Base-by-base conservation (phyloP, 2,797 vertebrate genomes). In the Hypotaenidia okinawae region DNA sequence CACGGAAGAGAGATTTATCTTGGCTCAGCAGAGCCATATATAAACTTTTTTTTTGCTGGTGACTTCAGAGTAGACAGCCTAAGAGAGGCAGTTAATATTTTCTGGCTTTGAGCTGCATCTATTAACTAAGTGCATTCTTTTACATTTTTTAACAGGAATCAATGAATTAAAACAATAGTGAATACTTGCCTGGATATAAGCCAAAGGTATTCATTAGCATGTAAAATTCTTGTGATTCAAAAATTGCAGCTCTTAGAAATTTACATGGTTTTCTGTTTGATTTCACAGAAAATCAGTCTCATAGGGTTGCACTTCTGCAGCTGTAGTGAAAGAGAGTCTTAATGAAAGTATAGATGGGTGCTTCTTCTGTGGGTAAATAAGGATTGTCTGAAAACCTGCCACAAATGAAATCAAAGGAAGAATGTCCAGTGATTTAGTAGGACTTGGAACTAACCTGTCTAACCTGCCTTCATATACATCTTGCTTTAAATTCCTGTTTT, bases 1-100 rank as follows among this genome's bases (percentile, higher is more conserved):
- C 87, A 78, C 41, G 17, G 92, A 96, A 92, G 58, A 93, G 73
- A 84, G 79, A 93, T 97, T 97, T 96, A 90, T 96, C 80, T 97
- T 97, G 97, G 96, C 94, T 96, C 84, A 77, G 77, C 16, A 58
- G 68, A 91, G 70, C 80, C 49, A 49, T 81, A 82, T 94, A 75
- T 95, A 93, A 95, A 80, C 86, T 93, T 95, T 61, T 64, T 84
- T 94, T 94, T 83, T 92, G 51, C 73, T 95, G 43, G 67, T 95
- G 90, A 95, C 79, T 96, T 96, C 67, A 91, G 88, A 75, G 57
- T 28, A 85, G 91, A 57, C 81, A 87, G 22, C 72, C 83, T 94
- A 68, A 91, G 79, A 81, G 39, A 93, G 27, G 51, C 80, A 77
- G 72, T 89, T 96, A 85, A 86, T 95, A 79, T 93, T 94, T 94